A percentile compares a stretch with the other conserved stretches of the same genome.
Evolutionary conservation across 2,113 vertebrate genomes (phyloP).

Genomic region (Heterocephalus glaber): DNA sequence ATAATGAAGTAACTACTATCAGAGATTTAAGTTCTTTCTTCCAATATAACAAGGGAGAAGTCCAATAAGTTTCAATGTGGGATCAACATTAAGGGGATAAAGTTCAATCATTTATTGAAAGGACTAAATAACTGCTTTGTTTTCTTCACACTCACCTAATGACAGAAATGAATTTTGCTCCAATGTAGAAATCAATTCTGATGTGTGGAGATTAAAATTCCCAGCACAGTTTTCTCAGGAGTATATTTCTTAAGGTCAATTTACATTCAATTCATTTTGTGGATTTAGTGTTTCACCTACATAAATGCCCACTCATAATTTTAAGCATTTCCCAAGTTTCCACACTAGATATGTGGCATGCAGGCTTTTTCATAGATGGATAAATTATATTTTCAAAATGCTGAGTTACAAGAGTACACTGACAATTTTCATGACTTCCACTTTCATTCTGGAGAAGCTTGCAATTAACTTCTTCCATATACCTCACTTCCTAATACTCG

Average conservation of each 20-base stretch:
- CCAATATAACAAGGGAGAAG: neutral
- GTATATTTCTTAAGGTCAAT: neutral
- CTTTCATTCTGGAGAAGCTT: neutral
- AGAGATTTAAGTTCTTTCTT: neutral
- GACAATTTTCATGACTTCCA: neutral
- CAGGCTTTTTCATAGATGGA: neutral
- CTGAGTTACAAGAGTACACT: neutral
- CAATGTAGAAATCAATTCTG: slow-evolving; percentile 6
- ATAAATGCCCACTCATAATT: neutral
- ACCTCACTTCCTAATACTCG: neutral
- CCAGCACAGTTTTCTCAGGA: slow-evolving; percentile 36
- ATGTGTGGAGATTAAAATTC: slow-evolving; percentile 40
- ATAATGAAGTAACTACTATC: neutral
- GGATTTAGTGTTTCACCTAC: neutral
- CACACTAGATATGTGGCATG: neutral
- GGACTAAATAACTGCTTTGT: neutral
- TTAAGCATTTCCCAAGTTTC: neutral
- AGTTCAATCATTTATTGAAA: neutral
- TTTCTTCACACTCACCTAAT: slow-evolving; percentile 29
- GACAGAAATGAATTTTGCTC: slow-evolving; percentile 55
- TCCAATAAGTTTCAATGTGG: neutral
- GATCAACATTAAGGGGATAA: neutral
- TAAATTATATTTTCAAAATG: slow-evolving; percentile 21
- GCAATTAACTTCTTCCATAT: neutral
- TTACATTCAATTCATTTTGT: slow-evolving; percentile 11